These are phyloP conservation scores for Oxygymnocypris stewartii DNA, from an alignment of 2,113 vertebrate species.

Conservation along the genomic window DNA sequence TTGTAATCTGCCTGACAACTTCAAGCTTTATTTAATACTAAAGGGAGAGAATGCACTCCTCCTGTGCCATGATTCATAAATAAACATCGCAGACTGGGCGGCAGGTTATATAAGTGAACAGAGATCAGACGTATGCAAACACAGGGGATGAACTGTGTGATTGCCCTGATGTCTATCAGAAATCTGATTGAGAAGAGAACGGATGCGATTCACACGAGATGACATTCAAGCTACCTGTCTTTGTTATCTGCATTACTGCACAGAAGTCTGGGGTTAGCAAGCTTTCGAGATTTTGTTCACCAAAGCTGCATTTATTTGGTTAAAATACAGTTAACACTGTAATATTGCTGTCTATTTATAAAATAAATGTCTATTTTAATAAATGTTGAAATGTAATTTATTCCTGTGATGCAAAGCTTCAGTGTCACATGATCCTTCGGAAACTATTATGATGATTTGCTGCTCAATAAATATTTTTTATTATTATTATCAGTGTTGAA, in stretches of 20 bases:
- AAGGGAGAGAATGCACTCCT: neutral
- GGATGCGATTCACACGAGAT: neutral
- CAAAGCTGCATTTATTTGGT: no score
- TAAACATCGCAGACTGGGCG: neutral
- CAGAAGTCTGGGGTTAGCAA: no score
- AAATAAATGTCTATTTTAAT: neutral
- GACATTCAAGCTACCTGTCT: neutral
- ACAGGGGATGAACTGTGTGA: neutral
- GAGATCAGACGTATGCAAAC: constrained; percentile 6
- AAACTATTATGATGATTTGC: no score
- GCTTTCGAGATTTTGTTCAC: no score
- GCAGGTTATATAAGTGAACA: neutral
- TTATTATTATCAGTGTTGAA: no score
- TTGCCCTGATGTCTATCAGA: neutral
- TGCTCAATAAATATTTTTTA: no score
- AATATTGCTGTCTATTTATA: neutral
- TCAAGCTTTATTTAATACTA: neutral
- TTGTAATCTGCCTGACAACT: neutral
- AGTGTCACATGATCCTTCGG: no score
- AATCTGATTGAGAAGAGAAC: neutral
- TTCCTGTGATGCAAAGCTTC: no score
- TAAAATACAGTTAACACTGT: no score
- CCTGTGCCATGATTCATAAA: neutral
- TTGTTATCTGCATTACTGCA: neutral
- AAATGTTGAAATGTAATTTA: no score